Evolutionary conservation across 2,888 invertebrate genomes (phyloP).

Genomic region (Drosophila pseudotakahashii): DNA sequence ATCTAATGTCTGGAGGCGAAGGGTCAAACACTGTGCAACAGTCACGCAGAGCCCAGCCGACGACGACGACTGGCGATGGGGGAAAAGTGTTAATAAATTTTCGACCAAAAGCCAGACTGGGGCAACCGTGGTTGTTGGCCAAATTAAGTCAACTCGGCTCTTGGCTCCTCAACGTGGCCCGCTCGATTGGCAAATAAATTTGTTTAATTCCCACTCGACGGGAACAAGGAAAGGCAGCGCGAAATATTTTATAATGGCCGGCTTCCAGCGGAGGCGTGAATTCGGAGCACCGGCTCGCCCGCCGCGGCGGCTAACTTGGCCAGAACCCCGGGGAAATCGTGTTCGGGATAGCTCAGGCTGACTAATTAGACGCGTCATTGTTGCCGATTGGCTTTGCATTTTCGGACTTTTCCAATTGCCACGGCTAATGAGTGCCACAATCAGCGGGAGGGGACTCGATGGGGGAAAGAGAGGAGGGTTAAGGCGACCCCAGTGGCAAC

Average conservation of each 20-base stretch:
- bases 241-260: conserved; percentile 74
- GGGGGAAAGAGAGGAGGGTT: conserved; percentile 1
- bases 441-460: conserved; percentile 13
- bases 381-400: conserved; percentile 76
- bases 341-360: conserved; percentile 68
- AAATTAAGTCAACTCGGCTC: conserved; percentile 41
- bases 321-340: conserved; percentile 55
- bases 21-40: conserved; percentile 65
- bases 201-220: conserved; percentile 76
- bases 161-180: conserved; percentile 35
- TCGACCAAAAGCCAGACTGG: conserved; percentile 39
- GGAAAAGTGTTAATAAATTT: conserved; percentile 77
- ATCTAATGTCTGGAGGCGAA: conserved; percentile 76
- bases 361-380: conserved; percentile 79
- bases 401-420: conserved; percentile 68
- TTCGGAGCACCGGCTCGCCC: conserved; percentile 22
- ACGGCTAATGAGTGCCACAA: conserved; percentile 68
- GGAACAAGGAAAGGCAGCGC: conserved; percentile 40
- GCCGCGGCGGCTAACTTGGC: conserved; percentile 48
- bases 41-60: conserved; percentile 66
- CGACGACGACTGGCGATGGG: conserved; percentile 39
- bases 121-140: conserved; percentile 20
- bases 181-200: conserved; percentile 76
- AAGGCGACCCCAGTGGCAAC: conserved; percentile 56
- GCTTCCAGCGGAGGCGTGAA: conserved; percentile 42